Conservation (phyloP, 1,140 invertebrate species). For the Armadillidium nasatum region DNA sequence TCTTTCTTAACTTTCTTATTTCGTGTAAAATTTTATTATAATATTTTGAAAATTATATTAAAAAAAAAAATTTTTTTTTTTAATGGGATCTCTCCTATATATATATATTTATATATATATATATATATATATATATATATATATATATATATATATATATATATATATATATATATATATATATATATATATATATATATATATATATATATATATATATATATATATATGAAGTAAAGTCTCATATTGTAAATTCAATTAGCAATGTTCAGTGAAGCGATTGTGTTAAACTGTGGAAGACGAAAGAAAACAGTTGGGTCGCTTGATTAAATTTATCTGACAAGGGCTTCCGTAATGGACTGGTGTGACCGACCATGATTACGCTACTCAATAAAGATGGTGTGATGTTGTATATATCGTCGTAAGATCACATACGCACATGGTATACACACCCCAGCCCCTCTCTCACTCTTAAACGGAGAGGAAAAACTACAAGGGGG, state of each 20-base stretch:
- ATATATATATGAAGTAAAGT: not conserved
- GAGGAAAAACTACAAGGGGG: not conserved
- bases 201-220: slow-evolving; percentile 11
- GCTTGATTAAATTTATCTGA: slow-evolving; percentile 9
- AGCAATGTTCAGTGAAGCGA: not conserved
- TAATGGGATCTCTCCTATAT: too few species aligned
- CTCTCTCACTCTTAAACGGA: not conserved
- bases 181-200: slow-evolving; percentile 12
- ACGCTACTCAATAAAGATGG: slow-evolving; percentile 3
- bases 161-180: slow-evolving; percentile 15
- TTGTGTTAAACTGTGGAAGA: not conserved
- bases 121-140: slow-evolving; percentile 8
- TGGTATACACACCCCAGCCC: not conserved
- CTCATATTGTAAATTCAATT: not conserved
- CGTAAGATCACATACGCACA: not conserved
- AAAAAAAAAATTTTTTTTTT: too few species aligned
- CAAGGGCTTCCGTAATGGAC: not conserved
- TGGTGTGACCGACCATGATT: slow-evolving; percentile 11
- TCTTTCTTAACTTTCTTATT: too few species aligned
- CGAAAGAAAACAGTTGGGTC: not conserved
- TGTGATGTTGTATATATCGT: slow-evolving; percentile 3
- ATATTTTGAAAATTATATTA: too few species aligned
- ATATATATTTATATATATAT: not conserved
- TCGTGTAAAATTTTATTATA: too few species aligned
- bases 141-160: slow-evolving; percentile 14